phyloP scores from a whole-genome alignment of 2,888 invertebrate genomes.

The Erynnis tages region DNA sequence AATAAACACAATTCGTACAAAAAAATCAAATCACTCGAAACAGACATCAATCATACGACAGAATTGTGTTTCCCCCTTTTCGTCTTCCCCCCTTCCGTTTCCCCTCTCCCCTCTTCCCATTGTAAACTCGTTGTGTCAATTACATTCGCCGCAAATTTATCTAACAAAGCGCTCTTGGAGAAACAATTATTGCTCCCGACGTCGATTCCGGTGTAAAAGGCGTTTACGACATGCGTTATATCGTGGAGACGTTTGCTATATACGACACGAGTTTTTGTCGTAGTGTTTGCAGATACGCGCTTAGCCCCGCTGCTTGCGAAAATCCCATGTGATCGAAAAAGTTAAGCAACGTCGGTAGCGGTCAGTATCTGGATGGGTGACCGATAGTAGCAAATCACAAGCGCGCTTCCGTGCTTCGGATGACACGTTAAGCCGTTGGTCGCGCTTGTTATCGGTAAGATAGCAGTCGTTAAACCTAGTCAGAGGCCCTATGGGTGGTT shows the following conservation, averaged over 20 bases:
- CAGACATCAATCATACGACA: conserved; percentile 19
- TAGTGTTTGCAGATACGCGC: too few relatives aligned
- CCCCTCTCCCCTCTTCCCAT: neutral
- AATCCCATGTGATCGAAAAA: too few relatives aligned
- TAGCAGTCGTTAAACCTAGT: too few relatives aligned
- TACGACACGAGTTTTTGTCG: neutral
- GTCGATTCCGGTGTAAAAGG: conserved; percentile 4
- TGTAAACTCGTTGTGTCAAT: conserved; percentile 21
- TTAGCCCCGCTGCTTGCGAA: too few relatives aligned
- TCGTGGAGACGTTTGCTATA: neutral
- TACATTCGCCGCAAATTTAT: conserved; percentile 24
- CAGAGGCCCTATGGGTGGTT: too few relatives aligned
- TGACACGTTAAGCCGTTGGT: too few relatives aligned
- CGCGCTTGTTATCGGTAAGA: too few relatives aligned
- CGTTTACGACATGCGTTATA: neutral
- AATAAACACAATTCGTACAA: neutral
- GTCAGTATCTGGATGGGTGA: too few relatives aligned
- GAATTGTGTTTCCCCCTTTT: conserved; percentile 6
- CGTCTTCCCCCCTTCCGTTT: neutral
- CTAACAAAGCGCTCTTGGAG: conserved; percentile 32
- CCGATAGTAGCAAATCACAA: too few relatives aligned
- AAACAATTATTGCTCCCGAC: conserved; percentile 34
- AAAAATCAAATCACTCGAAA: conserved; percentile 12
- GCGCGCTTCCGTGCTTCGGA: too few relatives aligned
- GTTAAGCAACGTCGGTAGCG: too few relatives aligned